Evolutionary conservation across 37 sponge, comb jelly and placozoan species (phyloP), one percentile per base, ranked within the genome.

Genomic region (Halichondria panicea): DNA sequence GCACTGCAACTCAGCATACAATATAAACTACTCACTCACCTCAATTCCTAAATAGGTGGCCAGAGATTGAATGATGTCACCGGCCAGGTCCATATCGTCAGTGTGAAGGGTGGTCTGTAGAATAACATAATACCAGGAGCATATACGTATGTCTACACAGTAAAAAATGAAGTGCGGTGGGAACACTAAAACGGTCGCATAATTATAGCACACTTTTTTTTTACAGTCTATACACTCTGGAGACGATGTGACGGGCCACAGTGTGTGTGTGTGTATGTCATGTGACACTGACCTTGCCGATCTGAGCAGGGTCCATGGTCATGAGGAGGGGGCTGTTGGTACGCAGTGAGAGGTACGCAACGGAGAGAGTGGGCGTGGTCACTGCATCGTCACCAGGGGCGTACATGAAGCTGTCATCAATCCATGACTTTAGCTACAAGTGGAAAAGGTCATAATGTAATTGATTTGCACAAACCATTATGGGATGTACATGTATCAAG

Each of bases 41-140:
- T 91, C 94, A 58, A 96, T 93, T 18, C 78, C 80, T 21, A 95
- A 78, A 70, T 79, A 92, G 27, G 76, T 52, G 18, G 91, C 83
- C 58, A 97, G 43, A 0, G 93, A 82, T 58, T 95, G 95, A 18
- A 97, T 69, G 25, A 94, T 76, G 52, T 97, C 93, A 25, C 98
- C 98, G 68, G 93, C 95, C 44, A 97, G 55, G 33, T 97, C 98
- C 78, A 97, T 92, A 63, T 94, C 89, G 70, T 97, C 98, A 27
- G 93, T 95, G 42, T 80, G 41, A 11, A 97, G 37, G 22, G 85
- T 89, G 32, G 92, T 24, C 92, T 88, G 61, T 39, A 30, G 28
- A 28, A n/a, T 54, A 55, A 46, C 32, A 30, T 32, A 68, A 19
- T 19, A 68, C 9, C 44, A n/a, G 18, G 21, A 68, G n/a, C n/a